These are phyloP conservation scores for Halichoerus grypus DNA, from an alignment of 2,113 vertebrate species.

Conservation along the genomic window DNA sequence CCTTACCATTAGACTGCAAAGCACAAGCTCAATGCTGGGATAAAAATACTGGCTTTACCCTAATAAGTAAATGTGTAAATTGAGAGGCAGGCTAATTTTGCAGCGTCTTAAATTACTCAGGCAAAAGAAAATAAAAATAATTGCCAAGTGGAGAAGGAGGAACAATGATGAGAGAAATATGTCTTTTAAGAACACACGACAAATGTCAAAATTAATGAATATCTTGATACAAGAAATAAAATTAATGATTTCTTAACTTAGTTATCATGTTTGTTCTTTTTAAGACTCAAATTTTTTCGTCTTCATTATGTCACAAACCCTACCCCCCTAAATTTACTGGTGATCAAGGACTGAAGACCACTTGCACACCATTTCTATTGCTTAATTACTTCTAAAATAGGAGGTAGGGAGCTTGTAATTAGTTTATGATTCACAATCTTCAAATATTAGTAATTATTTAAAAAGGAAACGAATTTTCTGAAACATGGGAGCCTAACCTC, in stretches of 20 bases:
- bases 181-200: neutral
- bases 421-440: constrained; percentile 75
- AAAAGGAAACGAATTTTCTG: constrained; percentile 64
- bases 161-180: neutral
- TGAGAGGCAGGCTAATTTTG: constrained; percentile 46
- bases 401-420: constrained; percentile 35
- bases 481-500: neutral
- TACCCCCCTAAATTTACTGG: neutral
- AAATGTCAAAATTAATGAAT: neutral
- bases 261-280: neutral
- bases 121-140: neutral
- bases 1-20: neutral
- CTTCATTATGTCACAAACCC: neutral
- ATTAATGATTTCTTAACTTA: constrained; percentile 37
- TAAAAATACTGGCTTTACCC: neutral
- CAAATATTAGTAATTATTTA: constrained; percentile 73
- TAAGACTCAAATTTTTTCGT: neutral
- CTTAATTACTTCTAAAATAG: constrained; percentile 68
- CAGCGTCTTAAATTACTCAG: constrained; percentile 30
- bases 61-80: neutral
- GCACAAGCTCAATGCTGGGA: neutral
- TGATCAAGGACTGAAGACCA: constrained; percentile 21
- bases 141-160: neutral
- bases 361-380: constrained; percentile 62
- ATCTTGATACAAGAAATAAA: constrained; percentile 40